Evolutionary conservation across 1,140 invertebrate genomes (phyloP).

Genomic region (Neodiprion fabricii): DNA sequence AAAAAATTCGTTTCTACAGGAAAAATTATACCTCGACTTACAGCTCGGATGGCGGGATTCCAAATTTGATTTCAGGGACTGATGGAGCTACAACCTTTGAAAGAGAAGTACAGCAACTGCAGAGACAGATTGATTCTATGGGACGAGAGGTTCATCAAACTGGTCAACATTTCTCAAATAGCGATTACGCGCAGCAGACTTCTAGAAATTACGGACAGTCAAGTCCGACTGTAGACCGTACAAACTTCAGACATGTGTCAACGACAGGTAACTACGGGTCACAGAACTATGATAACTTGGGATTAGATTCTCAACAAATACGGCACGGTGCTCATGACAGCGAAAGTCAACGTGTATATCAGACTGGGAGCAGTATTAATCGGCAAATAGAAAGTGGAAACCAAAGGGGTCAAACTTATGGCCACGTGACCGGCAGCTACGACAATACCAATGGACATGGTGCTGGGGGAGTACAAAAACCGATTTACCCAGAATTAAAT

Average conservation of each 20-base stretch:
- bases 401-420: too few species aligned
- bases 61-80: not conserved
- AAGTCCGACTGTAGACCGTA: too few species aligned
- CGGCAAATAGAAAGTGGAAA: too few species aligned
- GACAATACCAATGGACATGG: too few species aligned
- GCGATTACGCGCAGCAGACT: not conserved
- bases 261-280: not conserved
- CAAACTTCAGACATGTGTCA: too few species aligned
- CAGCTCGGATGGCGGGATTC: conserved; percentile 20
- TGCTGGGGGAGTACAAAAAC: not conserved
- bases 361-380: not conserved
- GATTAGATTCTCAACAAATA: conserved; percentile 12
- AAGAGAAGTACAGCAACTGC: conserved; percentile 23
- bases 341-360: conserved; percentile 12
- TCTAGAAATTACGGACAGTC: not conserved
- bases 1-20: conserved; percentile 39
- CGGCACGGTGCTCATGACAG: conserved; percentile 12
- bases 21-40: conserved; percentile 46
- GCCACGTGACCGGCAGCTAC: not conserved
- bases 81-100: conserved; percentile 15
- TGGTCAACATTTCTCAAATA: conserved; percentile 8
- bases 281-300: conserved; percentile 6
- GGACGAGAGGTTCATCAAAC: conserved; percentile 26
- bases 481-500: not conserved
- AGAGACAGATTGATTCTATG: conserved; percentile 27